phyloP scores from a whole-genome alignment of 2,113 vertebrate species.

The Glaucomys volans region DNA sequence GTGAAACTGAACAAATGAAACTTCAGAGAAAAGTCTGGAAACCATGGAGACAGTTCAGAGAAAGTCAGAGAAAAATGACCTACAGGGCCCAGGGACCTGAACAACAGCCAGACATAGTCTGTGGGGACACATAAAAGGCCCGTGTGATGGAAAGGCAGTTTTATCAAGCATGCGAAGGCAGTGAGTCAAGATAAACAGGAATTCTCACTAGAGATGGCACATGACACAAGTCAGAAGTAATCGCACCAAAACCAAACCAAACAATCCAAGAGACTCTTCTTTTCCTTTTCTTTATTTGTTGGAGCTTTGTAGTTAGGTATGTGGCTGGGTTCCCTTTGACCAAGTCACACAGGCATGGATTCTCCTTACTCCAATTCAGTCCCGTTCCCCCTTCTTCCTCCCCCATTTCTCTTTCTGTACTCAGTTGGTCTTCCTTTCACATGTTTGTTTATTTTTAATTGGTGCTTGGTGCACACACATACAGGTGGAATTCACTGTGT shows the following conservation, averaged over 20 bases:
- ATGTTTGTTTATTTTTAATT: too few relatives aligned
- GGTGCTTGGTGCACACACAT: too few relatives aligned
- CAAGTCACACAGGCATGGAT: too few relatives aligned
- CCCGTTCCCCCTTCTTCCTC: too few relatives aligned
- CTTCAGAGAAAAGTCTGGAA: neutral
- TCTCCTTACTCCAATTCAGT: too few relatives aligned
- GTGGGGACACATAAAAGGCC: neutral
- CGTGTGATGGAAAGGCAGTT: neutral
- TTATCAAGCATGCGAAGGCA: neutral
- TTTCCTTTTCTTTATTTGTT: too few relatives aligned
- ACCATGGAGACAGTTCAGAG: neutral
- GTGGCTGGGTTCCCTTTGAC: too few relatives aligned
- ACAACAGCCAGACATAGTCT: neutral
- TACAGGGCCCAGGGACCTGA: accelerated
- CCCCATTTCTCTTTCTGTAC: too few relatives aligned
- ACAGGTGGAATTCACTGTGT: too few relatives aligned
- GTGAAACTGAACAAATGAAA: neutral
- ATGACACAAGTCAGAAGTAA: neutral
- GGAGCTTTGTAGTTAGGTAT: too few relatives aligned
- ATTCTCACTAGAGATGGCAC: neutral
- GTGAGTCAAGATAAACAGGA: neutral
- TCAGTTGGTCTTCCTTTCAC: too few relatives aligned
- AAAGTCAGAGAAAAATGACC: neutral
- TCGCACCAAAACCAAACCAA: neutral
- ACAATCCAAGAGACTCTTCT: neutral